Base-by-base conservation (phyloP, 2,797 vertebrate genomes). In the Enteromius argenteus region DNA sequence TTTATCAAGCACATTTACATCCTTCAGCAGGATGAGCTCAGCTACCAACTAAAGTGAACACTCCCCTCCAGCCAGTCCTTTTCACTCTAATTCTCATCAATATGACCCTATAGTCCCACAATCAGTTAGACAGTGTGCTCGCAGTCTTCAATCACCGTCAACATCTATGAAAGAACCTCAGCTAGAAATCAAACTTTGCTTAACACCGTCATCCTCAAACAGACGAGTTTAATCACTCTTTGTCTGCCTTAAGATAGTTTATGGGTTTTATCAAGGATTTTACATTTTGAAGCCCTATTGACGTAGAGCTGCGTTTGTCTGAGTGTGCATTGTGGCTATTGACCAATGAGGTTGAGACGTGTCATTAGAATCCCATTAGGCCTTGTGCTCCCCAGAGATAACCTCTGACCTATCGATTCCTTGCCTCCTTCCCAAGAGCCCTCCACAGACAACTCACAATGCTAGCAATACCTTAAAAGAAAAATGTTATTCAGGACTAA, bases 1-100 rank as follows among this genome's bases (percentile, higher is more conserved):
- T 93, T 93, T 94, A 95, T 95, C 92, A 93, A 94, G 94, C 92
- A 80, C 37, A 88, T 92, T 89, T 90, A 92, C 89, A 90, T 93
- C 81, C 83, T 82, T 68, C 73, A 62, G 72, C 64, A 58, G 37
- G 35, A 83, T 69, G 73, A 46, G 74, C 30, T 71, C 51, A 84
- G 53, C 74, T 84, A 30, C 66, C 30, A 42, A 23, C 75, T 71
- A 71, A 75, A 75, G 30, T 37, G 42, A 74, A 81, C 67, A n/a
- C 79, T 71, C 27, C 51, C 80, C 69, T 67, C 81, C 60, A 19
- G 60, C 23, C 7, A 71, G 8, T 62, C 60, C 66, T 79, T 72
- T 79, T 72, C 39, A 72, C 39, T 84, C 42, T 21, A 78, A 39
- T 79, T 67, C 64, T 71, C 67, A 84, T 84, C 67, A 79, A 79